Evolutionary conservation across 2,888 invertebrate genomes (phyloP).

Genomic region (Pseudoips prasinana): DNA sequence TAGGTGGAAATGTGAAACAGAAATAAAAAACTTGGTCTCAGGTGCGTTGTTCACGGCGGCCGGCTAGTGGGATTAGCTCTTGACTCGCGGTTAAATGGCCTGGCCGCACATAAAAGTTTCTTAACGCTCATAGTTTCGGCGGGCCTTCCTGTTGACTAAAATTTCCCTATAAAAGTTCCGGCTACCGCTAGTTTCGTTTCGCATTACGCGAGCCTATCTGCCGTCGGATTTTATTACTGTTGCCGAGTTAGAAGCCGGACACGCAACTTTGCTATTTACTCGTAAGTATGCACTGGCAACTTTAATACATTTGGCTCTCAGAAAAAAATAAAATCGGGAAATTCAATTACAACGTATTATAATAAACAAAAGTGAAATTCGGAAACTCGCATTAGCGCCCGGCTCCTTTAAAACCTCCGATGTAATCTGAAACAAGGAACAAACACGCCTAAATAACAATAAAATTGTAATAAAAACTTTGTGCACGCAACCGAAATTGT

Average conservation of each 20-base stretch:
- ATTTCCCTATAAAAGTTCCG: conserved; percentile 63
- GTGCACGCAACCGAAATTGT: conserved; percentile 79
- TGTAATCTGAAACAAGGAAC: conserved; percentile 82
- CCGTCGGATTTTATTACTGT: conserved; percentile 55
- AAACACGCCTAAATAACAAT: conserved; percentile 82
- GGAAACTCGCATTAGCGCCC: conserved; percentile 79
- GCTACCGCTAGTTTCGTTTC: conserved; percentile 53
- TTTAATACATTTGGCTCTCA: conserved; percentile 16
- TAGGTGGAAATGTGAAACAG: conserved; percentile 76
- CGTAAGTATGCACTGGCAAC: conserved; percentile 34
- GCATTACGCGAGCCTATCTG: conserved; percentile 56
- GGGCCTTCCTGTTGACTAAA: conserved; percentile 61
- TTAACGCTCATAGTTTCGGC: conserved; percentile 73
- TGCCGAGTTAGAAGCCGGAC: conserved; percentile 43
- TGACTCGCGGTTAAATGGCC: conserved; percentile 74
- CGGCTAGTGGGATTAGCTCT: conserved; percentile 70
- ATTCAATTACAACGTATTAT: conserved; percentile 65
- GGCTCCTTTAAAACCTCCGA: conserved; percentile 76
- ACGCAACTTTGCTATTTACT: conserved; percentile 60
- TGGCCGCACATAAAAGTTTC: conserved; percentile 75
- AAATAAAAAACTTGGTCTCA: conserved; percentile 76
- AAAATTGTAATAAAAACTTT: conserved; percentile 82
- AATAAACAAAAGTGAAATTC: conserved; percentile 70
- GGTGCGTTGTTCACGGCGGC: conserved; percentile 63
- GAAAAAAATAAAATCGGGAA: conserved; percentile 37